Conservation (phyloP, 1,140 invertebrate species). For the Meloidogyne chitwoodi region DNA sequence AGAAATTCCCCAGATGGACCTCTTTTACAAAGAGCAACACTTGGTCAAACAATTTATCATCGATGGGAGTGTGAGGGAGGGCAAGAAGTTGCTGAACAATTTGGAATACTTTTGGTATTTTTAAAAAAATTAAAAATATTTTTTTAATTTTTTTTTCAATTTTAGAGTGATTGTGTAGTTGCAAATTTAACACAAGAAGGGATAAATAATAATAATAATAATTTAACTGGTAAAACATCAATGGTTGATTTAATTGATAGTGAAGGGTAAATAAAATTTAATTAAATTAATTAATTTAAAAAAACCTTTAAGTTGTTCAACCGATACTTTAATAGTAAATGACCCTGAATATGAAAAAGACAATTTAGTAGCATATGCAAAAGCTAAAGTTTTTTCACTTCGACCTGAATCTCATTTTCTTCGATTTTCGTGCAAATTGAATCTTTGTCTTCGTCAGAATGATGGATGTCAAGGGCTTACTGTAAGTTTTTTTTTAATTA, state of each 20-base stretch:
- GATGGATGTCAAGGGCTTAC: slow-evolving; percentile 42
- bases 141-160: background rate
- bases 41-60: slow-evolving; percentile 45
- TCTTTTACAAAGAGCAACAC: slow-evolving; percentile 30
- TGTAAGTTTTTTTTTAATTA: slow-evolving; percentile 6
- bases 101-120: slow-evolving; percentile 8
- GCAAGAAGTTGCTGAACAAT: slow-evolving; percentile 14
- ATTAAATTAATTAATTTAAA: background rate
- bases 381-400: slow-evolving; percentile 41
- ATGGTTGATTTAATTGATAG: slow-evolving; percentile 11
- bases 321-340: slow-evolving; percentile 33
- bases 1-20: slow-evolving; percentile 45
- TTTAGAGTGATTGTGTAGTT: slow-evolving; percentile 11
- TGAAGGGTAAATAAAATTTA: background rate
- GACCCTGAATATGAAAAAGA: slow-evolving; percentile 40
- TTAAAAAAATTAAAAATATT: background rate
- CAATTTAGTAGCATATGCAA: slow-evolving; percentile 29
- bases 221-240: background rate
- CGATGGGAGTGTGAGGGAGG: slow-evolving; percentile 44
- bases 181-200: background rate
- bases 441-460: slow-evolving; percentile 33
- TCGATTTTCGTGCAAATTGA: slow-evolving; percentile 43
- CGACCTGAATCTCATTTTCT: slow-evolving; percentile 36
- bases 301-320: slow-evolving; percentile 23
- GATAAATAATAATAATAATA: background rate